Evolutionary conservation across 1,140 invertebrate species (phyloP), one percentile per base, ranked within the genome.

Genomic region (Reticulitermes speratus): DNA sequence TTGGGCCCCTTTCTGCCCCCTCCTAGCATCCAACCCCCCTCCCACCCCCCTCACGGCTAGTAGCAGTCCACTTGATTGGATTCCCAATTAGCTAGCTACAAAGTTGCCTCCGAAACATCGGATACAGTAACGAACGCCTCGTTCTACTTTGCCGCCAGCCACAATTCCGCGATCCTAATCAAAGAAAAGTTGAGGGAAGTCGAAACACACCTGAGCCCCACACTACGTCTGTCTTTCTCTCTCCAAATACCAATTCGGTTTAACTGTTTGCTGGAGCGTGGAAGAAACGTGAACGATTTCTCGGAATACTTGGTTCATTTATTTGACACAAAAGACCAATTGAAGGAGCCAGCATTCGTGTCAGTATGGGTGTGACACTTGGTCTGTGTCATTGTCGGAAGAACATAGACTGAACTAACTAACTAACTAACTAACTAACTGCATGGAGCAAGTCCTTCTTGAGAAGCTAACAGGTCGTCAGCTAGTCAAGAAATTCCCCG

Each of bases 81-180:
- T 75, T 75, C 65, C 65, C 65, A 75, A 75, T 75, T 75, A 75
- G 65, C 59, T 65, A 19, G 59, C 65, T 75, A 75, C 65, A 75
- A 75, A 75, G 65, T 75, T 75, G 9, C 65, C 65, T 14, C 65
- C n/a, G 65, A 75, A 75, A 75, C 65, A 75, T 30, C n/a, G 65
- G 65, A 19, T 30, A 30, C 65, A 75, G 65, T 30, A 75, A 75
- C 65, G n/a, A 25, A 65, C 59, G 59, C 19, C 16, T 23, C 1
- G 59, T 65, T 23, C 59, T 30, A 30, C 65, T 75, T 75, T 75
- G 65, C 65, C 65, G n/a, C 65, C 25, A 75, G 65, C 65, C n/a
- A 75, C 65, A 30, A 75, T 75, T 30, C 25, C n/a, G 30, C 65
- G 65, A 75, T 75, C 65, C 65, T 75, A 75, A 75, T 75, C 65